Base-by-base conservation (phyloP, 2,113 vertebrate species). In the Festucalex cinctus region DNA sequence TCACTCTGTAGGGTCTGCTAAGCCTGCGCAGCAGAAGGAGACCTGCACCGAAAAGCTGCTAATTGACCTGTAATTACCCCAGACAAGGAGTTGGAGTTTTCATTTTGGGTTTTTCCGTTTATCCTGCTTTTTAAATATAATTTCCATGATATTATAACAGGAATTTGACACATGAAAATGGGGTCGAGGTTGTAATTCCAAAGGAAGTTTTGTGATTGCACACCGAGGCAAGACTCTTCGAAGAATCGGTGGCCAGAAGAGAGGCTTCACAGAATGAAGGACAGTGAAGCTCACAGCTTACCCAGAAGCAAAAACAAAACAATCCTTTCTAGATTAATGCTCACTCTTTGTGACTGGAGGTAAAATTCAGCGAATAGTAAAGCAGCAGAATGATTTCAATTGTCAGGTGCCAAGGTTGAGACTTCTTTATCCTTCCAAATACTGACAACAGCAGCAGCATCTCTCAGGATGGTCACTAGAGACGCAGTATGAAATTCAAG, bases 41-140 rank as follows among this genome's bases (percentile, higher is more conserved):
- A 68, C 65, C 70, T 37, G 66, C 77, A 74, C 81, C 72, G 74
- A 84, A 91, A 89, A 88, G 85, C 90, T 86, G 92, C 92, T 94
- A 95, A 94, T 90, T 93, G 92, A 95, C 92, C 93, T 91, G 91
- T 95, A 95, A 95, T 94, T 91, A 94, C 87, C 59, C 12, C 35
- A 22, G 59, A 20, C 60, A 17, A 41, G 37, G 60, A 61, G 5
- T 1, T 41, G 22, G 16, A 26, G 13, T 28, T 32, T 57, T 17
- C 26, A 57, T 57, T 32, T 32, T 7, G 26, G 28, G 14, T 32
- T 17, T 32, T 12, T 43, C n/a, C 1, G 9, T 43, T 62, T 41
- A 41, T 41, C 36, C 32, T n/a, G 12, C 28, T n/a, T 36, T 19
- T 54, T 24, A 19, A 49, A 20, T n/a, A 20, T 19, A 28, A 56